Percentiles rank a stretch among this genome's conserved stretches.
Evolutionary conservation across 2,113 vertebrate species (phyloP).

Genomic region (Paradoxurus hermaphroditus): DNA sequence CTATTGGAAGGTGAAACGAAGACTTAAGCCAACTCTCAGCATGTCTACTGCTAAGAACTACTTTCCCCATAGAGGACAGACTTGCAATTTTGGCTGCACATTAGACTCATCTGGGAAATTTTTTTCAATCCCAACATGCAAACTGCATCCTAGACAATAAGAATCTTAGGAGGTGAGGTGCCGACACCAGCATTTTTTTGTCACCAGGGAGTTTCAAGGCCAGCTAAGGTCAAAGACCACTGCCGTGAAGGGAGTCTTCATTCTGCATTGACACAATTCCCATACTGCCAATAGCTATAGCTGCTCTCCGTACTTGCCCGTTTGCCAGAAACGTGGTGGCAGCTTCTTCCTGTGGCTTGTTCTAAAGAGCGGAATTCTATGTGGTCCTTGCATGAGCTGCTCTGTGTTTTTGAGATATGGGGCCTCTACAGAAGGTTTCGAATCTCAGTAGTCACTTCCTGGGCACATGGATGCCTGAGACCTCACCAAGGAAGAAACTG

Average conservation of each 20-base stretch:
- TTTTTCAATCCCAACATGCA: background rate
- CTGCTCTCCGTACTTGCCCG: background rate
- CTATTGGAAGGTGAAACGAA: background rate
- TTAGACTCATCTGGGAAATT: background rate
- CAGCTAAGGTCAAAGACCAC: background rate
- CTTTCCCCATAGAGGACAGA: background rate
- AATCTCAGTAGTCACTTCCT: background rate
- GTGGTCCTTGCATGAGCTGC: background rate
- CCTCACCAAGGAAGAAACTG: background rate
- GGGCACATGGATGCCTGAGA: background rate
- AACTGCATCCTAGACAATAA: background rate
- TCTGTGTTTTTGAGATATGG: background rate
- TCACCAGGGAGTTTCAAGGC: background rate
- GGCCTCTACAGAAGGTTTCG: background rate
- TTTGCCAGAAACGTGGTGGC: background rate
- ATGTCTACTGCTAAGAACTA: too few relatives aligned
- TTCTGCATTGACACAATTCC: background rate
- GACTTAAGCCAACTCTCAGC: background rate
- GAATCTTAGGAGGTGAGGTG: background rate
- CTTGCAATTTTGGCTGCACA: background rate
- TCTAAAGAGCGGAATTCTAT: background rate
- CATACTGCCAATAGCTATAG: background rate
- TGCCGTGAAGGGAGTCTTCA: background rate
- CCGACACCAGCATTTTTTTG: background rate
- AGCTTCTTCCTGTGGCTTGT: background rate